Percentiles rank a stretch among this genome's conserved stretches.
phyloP scores from a whole-genome alignment of 2,113 vertebrate genomes.

The Bombycilla garrulus region DNA sequence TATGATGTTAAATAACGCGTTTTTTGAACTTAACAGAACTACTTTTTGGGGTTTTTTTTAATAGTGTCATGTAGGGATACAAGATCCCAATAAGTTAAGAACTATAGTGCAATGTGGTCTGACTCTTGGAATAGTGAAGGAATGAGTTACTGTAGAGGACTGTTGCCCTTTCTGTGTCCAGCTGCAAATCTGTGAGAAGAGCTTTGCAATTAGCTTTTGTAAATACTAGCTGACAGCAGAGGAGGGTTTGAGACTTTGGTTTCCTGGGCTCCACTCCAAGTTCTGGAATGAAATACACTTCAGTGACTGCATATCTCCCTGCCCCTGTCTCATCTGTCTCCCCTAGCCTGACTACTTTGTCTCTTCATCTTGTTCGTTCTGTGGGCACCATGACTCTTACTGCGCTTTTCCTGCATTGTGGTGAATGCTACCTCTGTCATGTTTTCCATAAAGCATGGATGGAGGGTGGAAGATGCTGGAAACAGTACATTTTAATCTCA shows the following conservation, averaged over 20 bases:
- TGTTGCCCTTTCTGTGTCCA: background rate
- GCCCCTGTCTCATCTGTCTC: constrained; percentile 22
- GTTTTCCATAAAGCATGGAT: background rate
- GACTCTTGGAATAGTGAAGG: background rate
- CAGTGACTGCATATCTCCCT: background rate
- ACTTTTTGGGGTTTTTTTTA: background rate
- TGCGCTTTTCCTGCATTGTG: background rate
- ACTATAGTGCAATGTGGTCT: background rate
- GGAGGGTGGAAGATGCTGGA: background rate
- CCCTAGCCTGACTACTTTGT: background rate
- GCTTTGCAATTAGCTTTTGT: constrained; percentile 37
- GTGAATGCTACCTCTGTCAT: background rate
- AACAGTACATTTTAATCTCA: background rate
- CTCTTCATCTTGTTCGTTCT: background rate
- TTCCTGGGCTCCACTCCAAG: constrained; percentile 55
- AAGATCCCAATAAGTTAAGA: background rate
- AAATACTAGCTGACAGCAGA: constrained; percentile 28
- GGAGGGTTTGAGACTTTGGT: constrained; percentile 1
- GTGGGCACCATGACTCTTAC: background rate
- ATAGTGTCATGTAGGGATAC: background rate
- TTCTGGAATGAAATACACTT: constrained; percentile 33
- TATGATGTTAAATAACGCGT: background rate
- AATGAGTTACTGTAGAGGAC: background rate
- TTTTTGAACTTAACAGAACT: background rate
- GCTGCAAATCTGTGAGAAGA: background rate